phyloP scores from a whole-genome alignment of 2,113 vertebrate genomes.

The Cyphomyrus plagiostoma region DNA sequence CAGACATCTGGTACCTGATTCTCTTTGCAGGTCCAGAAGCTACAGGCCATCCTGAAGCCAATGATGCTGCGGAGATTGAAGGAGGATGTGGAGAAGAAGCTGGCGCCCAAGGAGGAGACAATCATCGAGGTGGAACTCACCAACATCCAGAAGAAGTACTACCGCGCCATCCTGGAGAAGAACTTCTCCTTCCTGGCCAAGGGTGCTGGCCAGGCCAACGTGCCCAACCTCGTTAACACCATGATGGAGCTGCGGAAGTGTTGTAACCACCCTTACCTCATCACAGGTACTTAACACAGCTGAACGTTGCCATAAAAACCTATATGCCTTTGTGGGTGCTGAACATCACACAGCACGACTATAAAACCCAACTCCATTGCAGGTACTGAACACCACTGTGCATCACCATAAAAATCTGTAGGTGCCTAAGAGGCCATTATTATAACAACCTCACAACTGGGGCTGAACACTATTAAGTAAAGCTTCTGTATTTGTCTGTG shows the following conservation, averaged over 20 bases:
- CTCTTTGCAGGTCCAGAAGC: slow-evolving; percentile 81
- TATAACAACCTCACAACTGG: neutral
- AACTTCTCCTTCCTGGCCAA: slow-evolving; percentile 97
- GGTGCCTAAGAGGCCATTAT: neutral
- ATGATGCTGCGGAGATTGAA: slow-evolving; percentile 97
- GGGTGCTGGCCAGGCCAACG: slow-evolving; percentile 90
- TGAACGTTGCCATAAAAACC: neutral
- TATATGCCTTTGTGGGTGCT: neutral
- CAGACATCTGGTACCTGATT: neutral
- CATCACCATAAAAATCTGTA: neutral
- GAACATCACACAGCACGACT: neutral
- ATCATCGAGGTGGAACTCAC: slow-evolving; percentile 98
- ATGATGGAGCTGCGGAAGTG: slow-evolving; percentile 99
- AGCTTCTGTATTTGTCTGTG: neutral
- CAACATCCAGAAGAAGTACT: slow-evolving; percentile 99
- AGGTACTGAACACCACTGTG: neutral
- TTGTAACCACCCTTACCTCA: slow-evolving; percentile 98
- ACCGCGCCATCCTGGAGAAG: slow-evolving; percentile 92
- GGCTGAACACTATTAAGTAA: neutral
- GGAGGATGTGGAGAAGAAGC: slow-evolving; percentile 96
- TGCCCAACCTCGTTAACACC: slow-evolving; percentile 96
- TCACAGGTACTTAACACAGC: slow-evolving; percentile 74
- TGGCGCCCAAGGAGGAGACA: slow-evolving; percentile 96
- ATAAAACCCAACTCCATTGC: neutral
- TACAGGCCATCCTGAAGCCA: slow-evolving; percentile 93